phyloP scores from a whole-genome alignment of 2,888 invertebrate genomes.

The Xylocampa areola region DNA sequence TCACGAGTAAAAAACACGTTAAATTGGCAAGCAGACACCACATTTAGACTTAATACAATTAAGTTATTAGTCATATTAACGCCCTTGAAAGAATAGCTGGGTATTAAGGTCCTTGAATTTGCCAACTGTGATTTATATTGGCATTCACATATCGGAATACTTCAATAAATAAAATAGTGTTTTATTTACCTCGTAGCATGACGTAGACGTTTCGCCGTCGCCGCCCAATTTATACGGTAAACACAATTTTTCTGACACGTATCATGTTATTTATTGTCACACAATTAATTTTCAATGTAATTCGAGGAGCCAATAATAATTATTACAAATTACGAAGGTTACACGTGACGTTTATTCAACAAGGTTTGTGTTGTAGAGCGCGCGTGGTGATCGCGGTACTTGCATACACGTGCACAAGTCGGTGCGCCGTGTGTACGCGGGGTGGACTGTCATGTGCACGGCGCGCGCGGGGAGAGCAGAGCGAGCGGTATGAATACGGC shows the following conservation, averaged over 20 bases:
- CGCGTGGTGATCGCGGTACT: conserved; percentile 45
- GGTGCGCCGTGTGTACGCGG: conserved; percentile 53
- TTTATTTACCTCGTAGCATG: conserved; percentile 83
- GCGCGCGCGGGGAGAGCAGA: conserved; percentile 55
- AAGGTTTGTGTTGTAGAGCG: conserved; percentile 34
- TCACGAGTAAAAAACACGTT: background rate
- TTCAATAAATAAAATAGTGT: conserved; percentile 31
- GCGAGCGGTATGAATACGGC: conserved; percentile 51
- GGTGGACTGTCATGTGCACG: conserved; percentile 50
- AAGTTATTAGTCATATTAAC: conserved; percentile 46
- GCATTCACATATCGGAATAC: conserved; percentile 14
- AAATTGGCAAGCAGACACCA: conserved; percentile 13
- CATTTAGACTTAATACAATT: conserved; percentile 49
- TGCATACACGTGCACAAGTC: conserved; percentile 64
- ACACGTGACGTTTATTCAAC: conserved; percentile 50
- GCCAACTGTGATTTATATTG: conserved; percentile 5
- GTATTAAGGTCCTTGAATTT: conserved; percentile 24
- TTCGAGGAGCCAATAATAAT: conserved; percentile 58
- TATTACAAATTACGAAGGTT: conserved; percentile 47
- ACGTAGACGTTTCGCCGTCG: conserved; percentile 78
- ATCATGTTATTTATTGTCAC: conserved; percentile 79
- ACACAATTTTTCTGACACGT: conserved; percentile 82
- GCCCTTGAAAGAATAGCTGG: conserved; percentile 27
- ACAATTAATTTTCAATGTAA: conserved; percentile 69
- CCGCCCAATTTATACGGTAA: conserved; percentile 79